Conservation (phyloP, 2,797 vertebrate species). For the Poeciliopsis presidionis region DNA sequence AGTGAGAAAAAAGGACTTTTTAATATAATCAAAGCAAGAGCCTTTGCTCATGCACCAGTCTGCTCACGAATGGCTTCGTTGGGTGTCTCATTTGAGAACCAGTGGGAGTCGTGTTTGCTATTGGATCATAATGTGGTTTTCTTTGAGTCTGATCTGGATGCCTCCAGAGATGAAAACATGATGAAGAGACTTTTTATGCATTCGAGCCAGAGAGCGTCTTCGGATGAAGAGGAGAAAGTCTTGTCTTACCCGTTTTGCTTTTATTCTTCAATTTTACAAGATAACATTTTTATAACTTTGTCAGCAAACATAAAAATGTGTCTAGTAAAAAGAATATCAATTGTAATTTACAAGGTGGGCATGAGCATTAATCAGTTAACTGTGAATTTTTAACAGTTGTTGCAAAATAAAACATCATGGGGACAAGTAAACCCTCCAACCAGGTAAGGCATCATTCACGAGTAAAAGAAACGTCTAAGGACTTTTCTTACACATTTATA, state of each 20-base stretch:
- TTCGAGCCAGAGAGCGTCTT: not conserved
- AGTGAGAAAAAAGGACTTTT: not conserved
- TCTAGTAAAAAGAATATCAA: not conserved
- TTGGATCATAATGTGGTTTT: not conserved
- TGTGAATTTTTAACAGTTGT: not conserved
- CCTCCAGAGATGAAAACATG: not conserved
- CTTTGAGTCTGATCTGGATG: not conserved
- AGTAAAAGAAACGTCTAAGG: not conserved
- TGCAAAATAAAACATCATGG: not conserved
- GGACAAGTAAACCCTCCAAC: not conserved
- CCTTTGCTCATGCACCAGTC: not conserved
- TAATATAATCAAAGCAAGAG: not conserved
- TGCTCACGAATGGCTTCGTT: not conserved
- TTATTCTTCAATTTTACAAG: not conserved
- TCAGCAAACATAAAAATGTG: not conserved
- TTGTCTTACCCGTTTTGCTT: not conserved
- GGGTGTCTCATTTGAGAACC: not conserved
- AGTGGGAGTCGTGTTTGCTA: not conserved
- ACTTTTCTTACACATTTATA: not conserved
- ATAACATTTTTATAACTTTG: not conserved
- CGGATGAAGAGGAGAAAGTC: not conserved
- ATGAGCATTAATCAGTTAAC: not conserved
- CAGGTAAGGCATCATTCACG: not conserved
- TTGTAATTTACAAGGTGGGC: not conserved
- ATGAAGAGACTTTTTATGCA: not conserved